Conservation (phyloP, 1,140 invertebrate genomes). For the Acromyrmex charruanus region DNA sequence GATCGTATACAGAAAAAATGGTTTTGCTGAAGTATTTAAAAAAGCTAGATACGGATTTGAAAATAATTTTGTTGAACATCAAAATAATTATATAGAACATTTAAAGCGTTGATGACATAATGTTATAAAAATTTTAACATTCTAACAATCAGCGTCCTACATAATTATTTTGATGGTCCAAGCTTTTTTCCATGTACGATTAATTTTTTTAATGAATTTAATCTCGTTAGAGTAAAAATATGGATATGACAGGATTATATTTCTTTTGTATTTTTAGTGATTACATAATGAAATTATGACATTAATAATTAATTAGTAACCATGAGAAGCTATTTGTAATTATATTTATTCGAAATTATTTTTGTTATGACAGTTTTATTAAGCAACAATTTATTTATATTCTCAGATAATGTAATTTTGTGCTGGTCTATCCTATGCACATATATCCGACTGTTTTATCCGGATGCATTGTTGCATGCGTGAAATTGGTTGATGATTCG, state of each 20-base stretch:
- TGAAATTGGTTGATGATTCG: constrained; percentile 24
- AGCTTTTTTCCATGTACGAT: no score
- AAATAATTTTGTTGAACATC: no score
- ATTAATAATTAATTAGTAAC: neutral
- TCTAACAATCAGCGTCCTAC: no score
- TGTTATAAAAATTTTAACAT: no score
- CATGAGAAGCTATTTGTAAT: neutral
- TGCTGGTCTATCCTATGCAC: no score
- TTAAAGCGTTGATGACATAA: no score
- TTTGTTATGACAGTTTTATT: neutral
- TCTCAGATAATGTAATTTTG: neutral
- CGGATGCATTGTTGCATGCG: neutral
- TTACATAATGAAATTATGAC: neutral
- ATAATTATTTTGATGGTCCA: no score
- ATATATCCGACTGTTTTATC: neutral
- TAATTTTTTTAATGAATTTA: neutral
- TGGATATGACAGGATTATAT: neutral
- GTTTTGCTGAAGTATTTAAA: no score
- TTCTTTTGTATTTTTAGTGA: neutral
- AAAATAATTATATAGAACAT: no score
- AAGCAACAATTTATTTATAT: neutral
- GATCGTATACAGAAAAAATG: neutral
- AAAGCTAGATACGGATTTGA: no score
- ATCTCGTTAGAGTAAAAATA: neutral
- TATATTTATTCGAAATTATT: constrained; percentile 5